These are phyloP conservation scores for Brachyptera putata DNA, from an alignment of 2,888 invertebrate genomes.

Conservation along the genomic window DNA sequence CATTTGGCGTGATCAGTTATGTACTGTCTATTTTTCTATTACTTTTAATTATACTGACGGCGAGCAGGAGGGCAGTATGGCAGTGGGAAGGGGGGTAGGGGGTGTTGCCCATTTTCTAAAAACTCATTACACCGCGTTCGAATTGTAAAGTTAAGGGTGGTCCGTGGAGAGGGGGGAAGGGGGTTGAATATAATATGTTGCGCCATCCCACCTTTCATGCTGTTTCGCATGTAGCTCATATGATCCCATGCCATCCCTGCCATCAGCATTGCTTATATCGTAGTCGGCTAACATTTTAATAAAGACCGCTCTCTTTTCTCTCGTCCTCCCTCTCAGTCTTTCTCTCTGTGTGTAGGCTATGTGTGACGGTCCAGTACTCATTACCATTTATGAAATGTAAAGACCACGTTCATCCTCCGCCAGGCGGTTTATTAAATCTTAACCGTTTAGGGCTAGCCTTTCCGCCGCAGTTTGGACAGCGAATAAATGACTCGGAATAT, in stretches of 20 bases:
- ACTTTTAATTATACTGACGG: conserved; percentile 4
- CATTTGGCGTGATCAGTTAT: too few relatives aligned
- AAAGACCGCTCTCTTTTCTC: not conserved
- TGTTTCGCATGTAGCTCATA: conserved; percentile 25
- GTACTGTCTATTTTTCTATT: too few relatives aligned
- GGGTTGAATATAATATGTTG: conserved; percentile 24
- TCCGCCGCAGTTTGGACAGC: too few relatives aligned
- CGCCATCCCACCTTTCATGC: conserved; percentile 31
- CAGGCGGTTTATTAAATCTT: conserved; percentile 18
- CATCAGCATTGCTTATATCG: not conserved
- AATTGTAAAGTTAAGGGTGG: conserved; percentile 25
- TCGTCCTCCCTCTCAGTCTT: too few relatives aligned
- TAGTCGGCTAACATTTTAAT: conserved; percentile 8
- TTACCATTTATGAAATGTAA: conserved; percentile 3
- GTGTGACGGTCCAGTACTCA: not conserved
- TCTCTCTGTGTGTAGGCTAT: too few relatives aligned
- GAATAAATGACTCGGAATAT: too few relatives aligned
- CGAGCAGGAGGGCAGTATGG: too few relatives aligned
- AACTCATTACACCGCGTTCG: conserved; percentile 27
- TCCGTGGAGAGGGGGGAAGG: conserved; percentile 1
- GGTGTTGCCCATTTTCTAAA: conserved; percentile 18
- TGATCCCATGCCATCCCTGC: conserved; percentile 2
- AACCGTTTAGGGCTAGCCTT: not conserved
- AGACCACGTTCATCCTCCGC: not conserved
- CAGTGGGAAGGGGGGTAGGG: too few relatives aligned